Evolutionary conservation across 2,797 vertebrate genomes (phyloP).

Genomic region (Peromyscus melanophrys): DNA sequence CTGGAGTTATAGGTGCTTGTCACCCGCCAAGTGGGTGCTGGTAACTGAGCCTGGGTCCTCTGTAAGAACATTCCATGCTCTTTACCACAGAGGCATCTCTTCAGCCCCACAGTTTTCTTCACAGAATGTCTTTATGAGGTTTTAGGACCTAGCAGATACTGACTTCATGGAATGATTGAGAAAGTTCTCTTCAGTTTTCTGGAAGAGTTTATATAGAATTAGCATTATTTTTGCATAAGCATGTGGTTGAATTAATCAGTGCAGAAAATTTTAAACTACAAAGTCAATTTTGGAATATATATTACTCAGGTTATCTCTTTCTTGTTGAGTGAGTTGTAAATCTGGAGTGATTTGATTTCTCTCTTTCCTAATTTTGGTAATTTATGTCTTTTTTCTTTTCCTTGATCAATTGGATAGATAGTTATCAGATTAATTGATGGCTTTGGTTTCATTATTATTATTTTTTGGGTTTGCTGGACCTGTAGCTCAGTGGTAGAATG

Average conservation of each 20-base stretch:
- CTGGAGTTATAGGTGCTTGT: not conserved
- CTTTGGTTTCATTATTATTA: constrained; percentile 17
- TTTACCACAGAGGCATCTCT: not conserved
- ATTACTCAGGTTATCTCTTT: not conserved
- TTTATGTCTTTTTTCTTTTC: not conserved
- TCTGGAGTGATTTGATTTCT: not conserved
- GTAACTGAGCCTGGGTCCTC: not conserved
- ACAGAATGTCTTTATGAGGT: not conserved
- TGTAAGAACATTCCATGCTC: too few species aligned
- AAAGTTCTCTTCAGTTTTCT: not conserved
- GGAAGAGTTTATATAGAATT: constrained; percentile 1
- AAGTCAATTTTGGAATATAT: not conserved
- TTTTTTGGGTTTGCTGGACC: not conserved
- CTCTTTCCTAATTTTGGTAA: constrained; percentile 34
- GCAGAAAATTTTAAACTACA: constrained; percentile 26
- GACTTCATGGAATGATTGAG: not conserved
- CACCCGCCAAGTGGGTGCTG: not conserved
- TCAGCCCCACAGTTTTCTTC: not conserved
- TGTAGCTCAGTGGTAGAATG: not conserved
- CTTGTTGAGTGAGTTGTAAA: constrained; percentile 12
- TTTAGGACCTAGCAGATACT: not conserved
- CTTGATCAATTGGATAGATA: not conserved
- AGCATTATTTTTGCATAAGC: not conserved
- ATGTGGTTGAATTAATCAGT: constrained; percentile 14
- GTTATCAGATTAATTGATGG: constrained; percentile 24